Percentiles rank a stretch among this genome's conserved stretches.
These are phyloP conservation scores for Jaculus jaculus DNA, from an alignment of 2,113 vertebrate genomes.

Conservation along the genomic window DNA sequence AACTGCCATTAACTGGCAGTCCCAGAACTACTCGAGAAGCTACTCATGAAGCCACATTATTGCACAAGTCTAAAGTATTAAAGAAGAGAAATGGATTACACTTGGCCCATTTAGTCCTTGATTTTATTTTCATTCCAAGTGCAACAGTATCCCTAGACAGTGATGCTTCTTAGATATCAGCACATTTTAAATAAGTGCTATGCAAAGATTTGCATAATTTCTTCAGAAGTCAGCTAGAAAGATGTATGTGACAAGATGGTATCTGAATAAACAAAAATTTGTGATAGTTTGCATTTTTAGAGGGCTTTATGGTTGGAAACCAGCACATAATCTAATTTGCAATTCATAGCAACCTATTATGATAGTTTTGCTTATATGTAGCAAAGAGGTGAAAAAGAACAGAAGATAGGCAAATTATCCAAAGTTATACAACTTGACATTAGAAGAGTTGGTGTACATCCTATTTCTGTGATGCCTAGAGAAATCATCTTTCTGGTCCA, in stretches of 20 bases:
- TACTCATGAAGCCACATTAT: background rate
- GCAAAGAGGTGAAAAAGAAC: background rate
- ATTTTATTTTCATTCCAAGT: background rate
- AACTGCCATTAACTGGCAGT: background rate
- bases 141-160: background rate
- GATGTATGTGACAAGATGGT: slow-evolving; percentile 24
- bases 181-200: slow-evolving; percentile 19
- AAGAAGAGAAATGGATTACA: background rate
- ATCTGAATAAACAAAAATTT: slow-evolving; percentile 46
- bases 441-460: background rate
- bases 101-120: background rate
- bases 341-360: slow-evolving; percentile 1
- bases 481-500: background rate
- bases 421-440: background rate
- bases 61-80: background rate
- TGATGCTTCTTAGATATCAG: background rate
- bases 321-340: slow-evolving; percentile 36
- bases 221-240: slow-evolving; percentile 42
- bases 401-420: slow-evolving; percentile 33
- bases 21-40: background rate
- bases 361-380: background rate
- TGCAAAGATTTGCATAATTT: slow-evolving; percentile 45
- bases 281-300: background rate
- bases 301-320: slow-evolving; percentile 13
- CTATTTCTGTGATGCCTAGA: background rate